Conservation (phyloP, 2,113 vertebrate genomes). For the Prinia subflava region DNA sequence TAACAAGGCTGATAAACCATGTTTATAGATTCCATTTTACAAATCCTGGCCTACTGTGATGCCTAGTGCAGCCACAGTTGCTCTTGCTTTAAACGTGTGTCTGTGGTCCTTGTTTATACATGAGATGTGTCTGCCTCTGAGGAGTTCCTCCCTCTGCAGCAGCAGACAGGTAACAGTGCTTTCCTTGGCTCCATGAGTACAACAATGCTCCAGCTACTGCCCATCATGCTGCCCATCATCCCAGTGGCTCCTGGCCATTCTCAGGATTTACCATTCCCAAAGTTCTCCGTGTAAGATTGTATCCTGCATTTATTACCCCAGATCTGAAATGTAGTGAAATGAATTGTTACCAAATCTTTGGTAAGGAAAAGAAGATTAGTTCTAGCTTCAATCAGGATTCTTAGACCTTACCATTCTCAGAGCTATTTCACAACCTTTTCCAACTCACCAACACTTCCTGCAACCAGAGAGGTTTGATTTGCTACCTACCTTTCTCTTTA, state of each 20-base stretch:
- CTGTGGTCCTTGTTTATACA: background rate
- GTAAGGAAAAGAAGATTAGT: background rate
- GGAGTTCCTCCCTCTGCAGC: background rate
- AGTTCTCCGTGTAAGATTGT: background rate
- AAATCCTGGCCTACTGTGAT: background rate
- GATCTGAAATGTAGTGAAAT: background rate
- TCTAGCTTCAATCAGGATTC: background rate
- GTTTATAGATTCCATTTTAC: background rate
- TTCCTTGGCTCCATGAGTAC: background rate
- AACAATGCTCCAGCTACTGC: background rate
- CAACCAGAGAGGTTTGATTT: background rate
- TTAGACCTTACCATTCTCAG: background rate
- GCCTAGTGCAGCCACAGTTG: background rate
- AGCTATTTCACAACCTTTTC: background rate
- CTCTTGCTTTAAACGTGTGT: background rate
- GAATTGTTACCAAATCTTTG: background rate
- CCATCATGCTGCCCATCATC: background rate
- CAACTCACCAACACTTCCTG: background rate
- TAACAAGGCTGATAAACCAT: background rate
- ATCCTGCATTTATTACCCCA: background rate
- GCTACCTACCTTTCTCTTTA: background rate
- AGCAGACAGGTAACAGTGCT: background rate
- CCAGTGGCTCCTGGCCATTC: background rate
- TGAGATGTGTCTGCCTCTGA: accelerated
- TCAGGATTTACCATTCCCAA: background rate